Evolutionary conservation across 1,140 invertebrate genomes (phyloP).

Genomic region (Aphaenogaster floridana): DNA sequence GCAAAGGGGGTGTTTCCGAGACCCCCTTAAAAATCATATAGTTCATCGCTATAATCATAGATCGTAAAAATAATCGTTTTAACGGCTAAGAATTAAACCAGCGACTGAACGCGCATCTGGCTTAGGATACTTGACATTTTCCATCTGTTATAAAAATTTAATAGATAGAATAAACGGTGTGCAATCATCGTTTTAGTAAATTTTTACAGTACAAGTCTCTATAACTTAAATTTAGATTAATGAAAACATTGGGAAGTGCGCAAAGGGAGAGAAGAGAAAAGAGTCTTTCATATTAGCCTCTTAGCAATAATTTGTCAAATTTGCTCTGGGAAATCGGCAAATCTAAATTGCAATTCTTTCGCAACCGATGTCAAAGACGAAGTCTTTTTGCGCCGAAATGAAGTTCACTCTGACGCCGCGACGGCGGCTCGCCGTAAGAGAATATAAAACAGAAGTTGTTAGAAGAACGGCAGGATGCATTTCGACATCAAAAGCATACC

Average conservation of each 20-base stretch:
- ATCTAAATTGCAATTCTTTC: neutral
- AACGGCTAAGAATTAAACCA: constrained; percentile 15
- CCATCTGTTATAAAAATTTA: neutral
- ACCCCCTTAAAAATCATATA: constrained; percentile 30
- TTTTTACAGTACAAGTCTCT: neutral
- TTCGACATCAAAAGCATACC: constrained; percentile 69
- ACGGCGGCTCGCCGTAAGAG: constrained; percentile 4
- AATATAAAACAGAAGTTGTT: constrained; percentile 46
- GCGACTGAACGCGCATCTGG: constrained; percentile 10
- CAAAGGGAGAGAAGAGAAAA: neutral
- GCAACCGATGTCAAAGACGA: constrained; percentile 53
- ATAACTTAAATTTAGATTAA: neutral
- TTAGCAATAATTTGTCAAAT: neutral
- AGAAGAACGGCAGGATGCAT: constrained; percentile 43
- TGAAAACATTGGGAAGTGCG: neutral
- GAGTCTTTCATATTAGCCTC: neutral
- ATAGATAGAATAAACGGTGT: neutral
- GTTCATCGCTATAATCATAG: constrained; percentile 25
- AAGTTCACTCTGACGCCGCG: constrained; percentile 29
- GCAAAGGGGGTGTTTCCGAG: constrained; percentile 18
- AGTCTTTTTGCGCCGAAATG: neutral
- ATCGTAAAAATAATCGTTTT: neutral
- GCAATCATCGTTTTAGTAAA: neutral
- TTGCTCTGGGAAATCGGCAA: neutral
- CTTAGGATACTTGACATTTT: neutral